These are phyloP conservation scores for Sphaerodactylus townsendi DNA, from an alignment of 2,113 vertebrate species.

Conservation along the genomic window DNA sequence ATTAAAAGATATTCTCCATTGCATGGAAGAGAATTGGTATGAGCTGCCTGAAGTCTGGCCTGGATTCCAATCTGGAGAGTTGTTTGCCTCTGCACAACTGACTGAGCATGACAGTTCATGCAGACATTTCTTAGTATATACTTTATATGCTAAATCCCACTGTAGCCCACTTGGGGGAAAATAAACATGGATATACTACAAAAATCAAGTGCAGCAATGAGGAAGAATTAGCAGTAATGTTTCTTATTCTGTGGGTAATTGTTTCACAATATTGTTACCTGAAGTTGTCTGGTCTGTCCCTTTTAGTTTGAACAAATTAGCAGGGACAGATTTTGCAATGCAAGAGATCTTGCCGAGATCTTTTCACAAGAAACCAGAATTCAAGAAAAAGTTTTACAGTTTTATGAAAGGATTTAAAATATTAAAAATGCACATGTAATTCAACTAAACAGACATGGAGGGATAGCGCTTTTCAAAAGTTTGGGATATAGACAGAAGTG, in stretches of 20 bases:
- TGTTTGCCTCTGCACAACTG: constrained; percentile 12
- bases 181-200: not conserved
- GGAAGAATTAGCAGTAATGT: not conserved
- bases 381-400: too few species aligned
- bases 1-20: constrained; percentile 42
- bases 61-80: not conserved
- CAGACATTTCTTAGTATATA: not conserved
- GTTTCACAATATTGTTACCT: not conserved
- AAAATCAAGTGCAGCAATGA: not conserved
- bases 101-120: not conserved
- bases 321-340: too few species aligned
- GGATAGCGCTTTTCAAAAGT: too few species aligned
- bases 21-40: constrained; percentile 21
- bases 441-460: too few species aligned
- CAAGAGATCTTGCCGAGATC: too few species aligned
- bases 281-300: too few species aligned
- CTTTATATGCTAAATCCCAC: constrained; percentile 32
- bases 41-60: constrained; percentile 16
- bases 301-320: too few species aligned
- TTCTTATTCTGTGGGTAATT: not conserved
- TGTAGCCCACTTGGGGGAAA: constrained; percentile 15
- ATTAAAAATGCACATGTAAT: too few species aligned
- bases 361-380: too few species aligned
- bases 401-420: too few species aligned
- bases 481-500: too few species aligned